phyloP scores from a whole-genome alignment of 1,140 invertebrate species.

The Aphaenogaster rudis region DNA sequence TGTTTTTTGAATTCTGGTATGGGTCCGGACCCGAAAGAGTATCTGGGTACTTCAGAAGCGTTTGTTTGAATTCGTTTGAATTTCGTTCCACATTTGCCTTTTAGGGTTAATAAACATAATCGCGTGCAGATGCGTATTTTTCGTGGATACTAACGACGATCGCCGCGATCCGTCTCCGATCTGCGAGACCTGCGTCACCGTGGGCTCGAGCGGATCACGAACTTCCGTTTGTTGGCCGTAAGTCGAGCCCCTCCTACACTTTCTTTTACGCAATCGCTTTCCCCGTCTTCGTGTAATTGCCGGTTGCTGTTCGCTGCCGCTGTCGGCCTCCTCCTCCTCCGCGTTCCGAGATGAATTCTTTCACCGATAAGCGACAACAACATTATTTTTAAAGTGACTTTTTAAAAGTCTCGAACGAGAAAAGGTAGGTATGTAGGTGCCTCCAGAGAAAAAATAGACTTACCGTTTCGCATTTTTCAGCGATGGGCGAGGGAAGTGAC shows the following conservation, averaged over 20 bases:
- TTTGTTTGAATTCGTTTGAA: too few species aligned
- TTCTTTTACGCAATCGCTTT: constrained; percentile 82
- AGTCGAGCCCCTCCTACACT: constrained; percentile 81
- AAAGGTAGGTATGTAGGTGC: not conserved
- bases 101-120: not conserved
- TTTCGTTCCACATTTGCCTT: too few species aligned
- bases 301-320: constrained; percentile 73
- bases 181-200: constrained; percentile 84
- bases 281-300: constrained; percentile 79
- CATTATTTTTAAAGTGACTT: not conserved
- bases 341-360: constrained; percentile 47
- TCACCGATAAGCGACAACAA: not conserved
- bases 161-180: constrained; percentile 79
- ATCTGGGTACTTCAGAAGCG: too few species aligned
- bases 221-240: constrained; percentile 85
- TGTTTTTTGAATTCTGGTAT: too few species aligned
- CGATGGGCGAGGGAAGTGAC: not conserved
- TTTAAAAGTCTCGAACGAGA: not conserved
- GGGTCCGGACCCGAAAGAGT: too few species aligned
- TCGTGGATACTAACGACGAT: constrained; percentile 78
- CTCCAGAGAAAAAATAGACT: not conserved
- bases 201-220: constrained; percentile 83
- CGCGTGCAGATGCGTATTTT: not conserved
- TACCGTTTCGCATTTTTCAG: constrained; percentile 57
- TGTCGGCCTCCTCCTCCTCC: constrained; percentile 69